These are phyloP conservation scores for Passerina amoena DNA, from an alignment of 2,113 vertebrate species.

Conservation along the genomic window DNA sequence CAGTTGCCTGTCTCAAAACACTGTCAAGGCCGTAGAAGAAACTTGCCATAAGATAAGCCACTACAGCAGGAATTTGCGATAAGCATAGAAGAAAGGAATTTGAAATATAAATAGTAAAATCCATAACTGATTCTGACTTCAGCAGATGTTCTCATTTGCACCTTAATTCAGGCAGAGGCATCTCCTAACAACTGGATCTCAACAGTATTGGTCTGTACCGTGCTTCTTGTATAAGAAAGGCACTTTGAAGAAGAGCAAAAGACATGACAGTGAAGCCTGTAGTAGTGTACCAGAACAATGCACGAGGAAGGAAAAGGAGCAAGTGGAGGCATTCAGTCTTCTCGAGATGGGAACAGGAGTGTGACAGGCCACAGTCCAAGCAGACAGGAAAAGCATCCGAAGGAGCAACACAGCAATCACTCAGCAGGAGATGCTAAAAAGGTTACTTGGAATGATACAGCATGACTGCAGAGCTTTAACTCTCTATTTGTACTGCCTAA, in stretches of 20 bases:
- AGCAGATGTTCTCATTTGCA: not conserved
- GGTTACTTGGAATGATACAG: not conserved
- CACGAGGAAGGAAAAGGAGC: fast-evolving
- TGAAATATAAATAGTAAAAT: not conserved
- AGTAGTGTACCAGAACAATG: not conserved
- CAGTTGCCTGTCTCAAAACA: not conserved
- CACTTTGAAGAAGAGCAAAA: not conserved
- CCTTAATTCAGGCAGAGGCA: not conserved
- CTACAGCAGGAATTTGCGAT: not conserved
- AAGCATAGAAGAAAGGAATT: not conserved
- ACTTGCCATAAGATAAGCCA: not conserved
- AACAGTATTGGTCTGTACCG: not conserved
- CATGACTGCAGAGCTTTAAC: not conserved
- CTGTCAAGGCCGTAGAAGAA: not conserved
- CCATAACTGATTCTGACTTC: not conserved
- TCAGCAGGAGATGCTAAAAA: not conserved
- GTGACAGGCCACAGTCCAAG: not conserved
- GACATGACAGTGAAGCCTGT: not conserved
- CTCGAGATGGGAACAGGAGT: not conserved
- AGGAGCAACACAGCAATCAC: not conserved
- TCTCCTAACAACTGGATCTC: not conserved
- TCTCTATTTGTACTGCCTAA: not conserved
- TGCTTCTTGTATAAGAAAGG: not conserved
- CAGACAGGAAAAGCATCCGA: not conserved
- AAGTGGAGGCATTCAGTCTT: not conserved